Conservation (phyloP, 1,140 invertebrate genomes). For the Phocides pigmalion region DNA sequence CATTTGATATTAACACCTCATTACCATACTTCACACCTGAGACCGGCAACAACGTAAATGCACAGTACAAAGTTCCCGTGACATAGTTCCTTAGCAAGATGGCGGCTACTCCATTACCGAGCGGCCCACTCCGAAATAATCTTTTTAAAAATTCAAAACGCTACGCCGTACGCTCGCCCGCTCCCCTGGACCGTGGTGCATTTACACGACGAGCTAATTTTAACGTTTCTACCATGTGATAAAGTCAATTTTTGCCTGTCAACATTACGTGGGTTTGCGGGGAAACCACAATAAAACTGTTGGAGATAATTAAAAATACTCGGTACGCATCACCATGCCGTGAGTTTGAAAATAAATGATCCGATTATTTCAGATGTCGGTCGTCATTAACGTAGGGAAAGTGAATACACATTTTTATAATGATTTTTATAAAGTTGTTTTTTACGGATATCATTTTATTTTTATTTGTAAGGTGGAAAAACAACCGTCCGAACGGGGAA, state of each 20-base stretch:
- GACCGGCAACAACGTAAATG: conserved; percentile 10
- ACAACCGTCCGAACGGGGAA: too few relatives aligned
- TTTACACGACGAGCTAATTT: conserved; percentile 16
- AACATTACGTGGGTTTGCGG: not conserved
- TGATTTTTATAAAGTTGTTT: too few relatives aligned
- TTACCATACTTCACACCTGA: conserved; percentile 30
- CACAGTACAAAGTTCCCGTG: conserved; percentile 15
- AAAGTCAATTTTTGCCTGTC: conserved; percentile 9
- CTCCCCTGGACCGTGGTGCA: conserved; percentile 40
- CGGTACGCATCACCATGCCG: conserved; percentile 5
- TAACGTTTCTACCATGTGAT: conserved; percentile 21
- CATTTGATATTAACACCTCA: conserved; percentile 30
- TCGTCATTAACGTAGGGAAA: not conserved
- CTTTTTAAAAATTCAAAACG: conserved; percentile 67
- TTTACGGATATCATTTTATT: too few relatives aligned
- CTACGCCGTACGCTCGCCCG: conserved; percentile 46
- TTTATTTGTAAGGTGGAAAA: too few relatives aligned
- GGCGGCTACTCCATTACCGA: conserved; percentile 49
- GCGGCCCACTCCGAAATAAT: conserved; percentile 57
- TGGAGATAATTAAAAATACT: conserved; percentile 50
- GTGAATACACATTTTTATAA: not conserved
- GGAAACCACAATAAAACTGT: conserved; percentile 45
- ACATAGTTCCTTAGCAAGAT: conserved; percentile 42
- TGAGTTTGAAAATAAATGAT: conserved; percentile 3
- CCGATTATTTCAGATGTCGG: conserved; percentile 1